phyloP scores from a whole-genome alignment of 2,888 invertebrate species.

The Ctena decussata region DNA sequence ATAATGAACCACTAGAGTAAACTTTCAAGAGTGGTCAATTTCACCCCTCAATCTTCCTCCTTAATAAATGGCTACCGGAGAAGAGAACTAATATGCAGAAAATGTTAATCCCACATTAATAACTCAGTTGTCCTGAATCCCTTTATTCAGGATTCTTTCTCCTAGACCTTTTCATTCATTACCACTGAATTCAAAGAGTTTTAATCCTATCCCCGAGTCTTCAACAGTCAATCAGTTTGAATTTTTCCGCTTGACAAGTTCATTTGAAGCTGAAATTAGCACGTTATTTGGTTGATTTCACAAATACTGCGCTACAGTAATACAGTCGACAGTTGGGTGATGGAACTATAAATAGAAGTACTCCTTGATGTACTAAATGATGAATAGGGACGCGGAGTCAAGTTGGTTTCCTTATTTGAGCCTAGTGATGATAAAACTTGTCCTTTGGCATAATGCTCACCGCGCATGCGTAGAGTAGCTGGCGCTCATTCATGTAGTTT shows the following conservation, averaged over 20 bases:
- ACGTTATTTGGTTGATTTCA: constrained; percentile 6
- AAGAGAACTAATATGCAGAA: background rate
- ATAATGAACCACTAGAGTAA: too few relatives aligned
- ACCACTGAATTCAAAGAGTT: background rate
- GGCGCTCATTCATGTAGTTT: too few relatives aligned
- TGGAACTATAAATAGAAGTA: background rate
- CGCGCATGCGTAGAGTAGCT: too few relatives aligned
- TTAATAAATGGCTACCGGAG: background rate
- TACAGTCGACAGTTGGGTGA: constrained; percentile 8
- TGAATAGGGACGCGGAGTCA: background rate
- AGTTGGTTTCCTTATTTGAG: constrained; percentile 6
- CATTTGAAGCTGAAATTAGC: constrained; percentile 7
- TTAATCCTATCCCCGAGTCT: background rate
- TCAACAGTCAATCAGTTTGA: constrained; percentile 14
- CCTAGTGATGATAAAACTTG: too few relatives aligned
- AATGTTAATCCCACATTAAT: constrained; percentile 9
- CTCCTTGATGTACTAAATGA: background rate
- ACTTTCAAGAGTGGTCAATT: background rate
- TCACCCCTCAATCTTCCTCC: background rate
- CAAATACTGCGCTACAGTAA: background rate
- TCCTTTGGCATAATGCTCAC: too few relatives aligned
- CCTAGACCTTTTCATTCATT: background rate
- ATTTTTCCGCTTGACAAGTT: constrained; percentile 5
- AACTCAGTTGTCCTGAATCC: background rate
- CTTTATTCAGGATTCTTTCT: background rate